Conservation (phyloP, 2,797 vertebrate species). For the Orestias chungarensis region DNA sequence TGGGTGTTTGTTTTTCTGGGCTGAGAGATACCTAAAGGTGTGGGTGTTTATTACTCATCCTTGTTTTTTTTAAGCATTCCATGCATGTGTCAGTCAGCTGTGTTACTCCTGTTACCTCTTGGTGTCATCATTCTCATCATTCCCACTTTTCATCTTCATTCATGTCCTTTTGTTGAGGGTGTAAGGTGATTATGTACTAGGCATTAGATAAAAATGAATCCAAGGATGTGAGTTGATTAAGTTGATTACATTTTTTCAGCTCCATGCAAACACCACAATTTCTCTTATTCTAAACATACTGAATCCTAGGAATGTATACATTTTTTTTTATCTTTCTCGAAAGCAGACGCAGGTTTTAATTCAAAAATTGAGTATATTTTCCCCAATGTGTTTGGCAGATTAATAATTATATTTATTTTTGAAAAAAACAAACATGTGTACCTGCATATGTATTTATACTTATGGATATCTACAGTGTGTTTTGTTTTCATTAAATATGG, state of each 20-base stretch:
- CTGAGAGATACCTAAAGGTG: conserved; percentile 40
- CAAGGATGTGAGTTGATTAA: not conserved
- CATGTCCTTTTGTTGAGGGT: not conserved
- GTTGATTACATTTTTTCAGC: not conserved
- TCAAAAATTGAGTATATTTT: not conserved
- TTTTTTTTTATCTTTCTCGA: not conserved
- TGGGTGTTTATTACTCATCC: conserved; percentile 57
- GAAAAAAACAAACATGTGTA: not conserved
- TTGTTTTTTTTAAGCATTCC: conserved; percentile 4
- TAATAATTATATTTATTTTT: not conserved
- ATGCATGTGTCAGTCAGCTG: conserved; percentile 5
- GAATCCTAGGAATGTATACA: no score
- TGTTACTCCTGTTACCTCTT: not conserved
- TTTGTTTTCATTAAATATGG: conserved; percentile 11
- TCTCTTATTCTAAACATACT: not conserved
- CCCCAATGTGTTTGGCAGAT: not conserved
- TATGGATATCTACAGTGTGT: conserved; percentile 3
- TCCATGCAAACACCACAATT: not conserved
- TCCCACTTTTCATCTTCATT: not conserved
- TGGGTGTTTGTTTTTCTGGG: conserved; percentile 39
- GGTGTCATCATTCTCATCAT: not conserved
- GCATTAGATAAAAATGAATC: not conserved
- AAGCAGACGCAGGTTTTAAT: not conserved
- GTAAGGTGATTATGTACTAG: conserved; percentile 2
- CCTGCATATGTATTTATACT: not conserved